These are phyloP conservation scores for Platysternon megacephalum DNA, from an alignment of 2,113 vertebrate genomes.

Conservation along the genomic window DNA sequence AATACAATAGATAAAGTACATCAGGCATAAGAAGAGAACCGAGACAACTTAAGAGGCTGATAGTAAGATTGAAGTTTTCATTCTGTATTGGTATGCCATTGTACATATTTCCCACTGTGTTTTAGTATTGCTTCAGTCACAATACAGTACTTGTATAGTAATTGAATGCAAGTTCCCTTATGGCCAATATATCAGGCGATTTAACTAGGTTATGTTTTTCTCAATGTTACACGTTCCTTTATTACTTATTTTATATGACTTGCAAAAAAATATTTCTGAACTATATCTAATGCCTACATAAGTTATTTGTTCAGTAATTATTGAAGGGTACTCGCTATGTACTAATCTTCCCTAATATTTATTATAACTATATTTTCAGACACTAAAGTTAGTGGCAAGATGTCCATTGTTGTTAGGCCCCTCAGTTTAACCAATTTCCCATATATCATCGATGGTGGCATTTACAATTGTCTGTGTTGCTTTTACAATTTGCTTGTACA, in stretches of 20 bases:
- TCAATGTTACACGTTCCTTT: slow-evolving; percentile 21
- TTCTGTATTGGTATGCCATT: background rate
- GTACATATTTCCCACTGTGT: background rate
- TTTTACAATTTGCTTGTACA: background rate
- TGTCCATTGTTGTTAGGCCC: background rate
- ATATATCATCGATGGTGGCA: background rate
- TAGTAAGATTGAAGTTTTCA: background rate
- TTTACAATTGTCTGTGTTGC: background rate
- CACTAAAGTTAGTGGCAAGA: background rate
- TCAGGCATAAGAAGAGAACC: background rate
- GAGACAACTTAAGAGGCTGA: background rate
- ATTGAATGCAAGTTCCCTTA: background rate
- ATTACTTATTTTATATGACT: slow-evolving; percentile 35
- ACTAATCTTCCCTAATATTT: background rate
- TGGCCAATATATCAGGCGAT: background rate
- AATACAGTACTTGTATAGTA: background rate
- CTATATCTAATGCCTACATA: slow-evolving; percentile 29
- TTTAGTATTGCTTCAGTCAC: background rate
- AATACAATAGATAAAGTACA: background rate
- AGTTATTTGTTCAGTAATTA: background rate
- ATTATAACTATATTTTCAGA: background rate
- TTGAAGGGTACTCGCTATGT: background rate
- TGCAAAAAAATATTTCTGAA: background rate
- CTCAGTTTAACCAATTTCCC: background rate
- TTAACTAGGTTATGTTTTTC: slow-evolving; percentile 13